Evolutionary conservation across 2,113 vertebrate species (phyloP).

Genomic region (Axis porcinus): DNA sequence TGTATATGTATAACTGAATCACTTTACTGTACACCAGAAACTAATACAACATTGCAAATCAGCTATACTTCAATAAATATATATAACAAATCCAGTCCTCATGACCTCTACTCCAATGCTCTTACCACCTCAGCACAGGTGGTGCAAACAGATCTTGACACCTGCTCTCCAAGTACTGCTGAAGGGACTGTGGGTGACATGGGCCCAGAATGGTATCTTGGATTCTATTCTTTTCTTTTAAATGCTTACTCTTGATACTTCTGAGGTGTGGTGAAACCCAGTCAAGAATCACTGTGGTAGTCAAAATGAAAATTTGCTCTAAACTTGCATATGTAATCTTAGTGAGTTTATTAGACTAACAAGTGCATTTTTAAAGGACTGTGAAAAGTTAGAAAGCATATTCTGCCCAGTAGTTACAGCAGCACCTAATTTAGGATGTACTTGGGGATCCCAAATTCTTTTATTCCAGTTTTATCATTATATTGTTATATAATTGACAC

Average conservation of each 20-base stretch:
- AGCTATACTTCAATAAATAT: not conserved
- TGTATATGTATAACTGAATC: not conserved
- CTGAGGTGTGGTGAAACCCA: not conserved
- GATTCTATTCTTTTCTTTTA: not conserved
- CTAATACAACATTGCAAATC: not conserved
- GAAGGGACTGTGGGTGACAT: not conserved
- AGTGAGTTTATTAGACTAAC: constrained; percentile 5
- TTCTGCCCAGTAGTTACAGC: not conserved
- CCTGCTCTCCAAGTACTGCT: not conserved
- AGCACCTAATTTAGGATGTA: not conserved
- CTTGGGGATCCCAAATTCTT: not conserved
- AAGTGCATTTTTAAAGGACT: constrained; percentile 1
- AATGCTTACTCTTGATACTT: not conserved
- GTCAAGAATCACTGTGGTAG: not conserved
- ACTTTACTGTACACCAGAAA: not conserved
- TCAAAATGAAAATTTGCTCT: not conserved
- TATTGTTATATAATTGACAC: not conserved
- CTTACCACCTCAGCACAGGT: not conserved
- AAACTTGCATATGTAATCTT: not conserved
- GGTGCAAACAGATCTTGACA: not conserved
- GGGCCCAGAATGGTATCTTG: not conserved
- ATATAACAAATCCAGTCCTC: not conserved
- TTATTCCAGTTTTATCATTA: not conserved
- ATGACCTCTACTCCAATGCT: not conserved
- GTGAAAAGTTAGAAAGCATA: not conserved